Conservation (phyloP, 1,140 invertebrate genomes). For the Bombus breviceps region DNA sequence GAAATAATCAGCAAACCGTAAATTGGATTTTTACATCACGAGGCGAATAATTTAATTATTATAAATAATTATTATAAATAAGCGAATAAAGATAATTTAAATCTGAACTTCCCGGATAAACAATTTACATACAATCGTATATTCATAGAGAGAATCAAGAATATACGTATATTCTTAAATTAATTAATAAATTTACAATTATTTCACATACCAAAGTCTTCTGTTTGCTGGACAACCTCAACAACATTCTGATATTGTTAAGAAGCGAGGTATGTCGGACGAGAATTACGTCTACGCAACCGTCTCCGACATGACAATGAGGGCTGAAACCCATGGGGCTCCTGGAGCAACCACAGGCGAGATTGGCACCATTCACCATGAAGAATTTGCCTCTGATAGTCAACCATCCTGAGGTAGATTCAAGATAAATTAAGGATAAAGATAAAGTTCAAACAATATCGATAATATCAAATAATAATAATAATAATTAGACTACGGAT, state of each 20-base stretch:
- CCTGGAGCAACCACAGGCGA: conserved; percentile 90
- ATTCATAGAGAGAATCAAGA: no score
- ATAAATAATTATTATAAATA: no score
- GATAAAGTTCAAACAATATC: no score
- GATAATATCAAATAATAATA: no score
- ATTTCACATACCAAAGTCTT: conserved; percentile 84
- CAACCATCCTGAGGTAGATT: conserved; percentile 81
- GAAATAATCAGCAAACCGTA: no score
- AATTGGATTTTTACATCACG: no score
- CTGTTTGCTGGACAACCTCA: conserved; percentile 84
- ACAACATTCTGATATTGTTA: conserved; percentile 89
- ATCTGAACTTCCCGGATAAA: no score
- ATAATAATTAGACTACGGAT: background rate
- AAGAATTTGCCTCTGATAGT: conserved; percentile 89
- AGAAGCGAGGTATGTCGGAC: conserved; percentile 89
- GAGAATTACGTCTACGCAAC: conserved; percentile 90
- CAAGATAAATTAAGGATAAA: background rate
- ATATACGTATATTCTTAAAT: no score
- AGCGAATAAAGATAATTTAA: no score
- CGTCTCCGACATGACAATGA: conserved; percentile 91
- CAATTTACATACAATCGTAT: no score
- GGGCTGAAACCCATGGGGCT: conserved; percentile 91
- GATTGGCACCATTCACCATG: conserved; percentile 90
- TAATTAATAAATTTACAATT: no score
- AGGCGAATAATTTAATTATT: no score